Base-by-base conservation (phyloP, 2,797 vertebrate genomes). In the Platyrinchus mystaceus region DNA sequence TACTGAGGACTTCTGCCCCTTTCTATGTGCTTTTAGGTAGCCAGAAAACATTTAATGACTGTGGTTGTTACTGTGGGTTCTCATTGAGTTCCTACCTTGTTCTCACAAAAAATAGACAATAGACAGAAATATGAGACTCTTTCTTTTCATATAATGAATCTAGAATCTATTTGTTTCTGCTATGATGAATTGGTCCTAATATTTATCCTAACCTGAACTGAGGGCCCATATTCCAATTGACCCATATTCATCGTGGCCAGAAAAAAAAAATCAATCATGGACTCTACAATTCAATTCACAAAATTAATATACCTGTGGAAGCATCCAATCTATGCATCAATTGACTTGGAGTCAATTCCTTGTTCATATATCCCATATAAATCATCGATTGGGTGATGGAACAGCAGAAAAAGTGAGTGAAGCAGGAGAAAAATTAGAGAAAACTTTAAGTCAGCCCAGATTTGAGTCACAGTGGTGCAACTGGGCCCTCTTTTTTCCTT, bases 1-100 rank as follows among this genome's bases (percentile, higher is more conserved):
- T 74, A 92, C 56, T 97, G 81, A 95, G 96, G 84, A 36, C 20
- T 87, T 87, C 56, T 89, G 18, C 89, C n/a, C 81, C 94, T 90
- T 96, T 89, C 75, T 87, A 3, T 50, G 43, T 4, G 12, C 55
- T 89, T 96, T 92, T 83, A 34, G 94, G 43, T 27, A 7, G 26
- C 32, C 67, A 96, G 76, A 87, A 96, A 80, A 75, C 53, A 94
- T 66, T 92, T 62, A 1, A 26, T n/a, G 58, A 34, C 74, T 84
- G 26, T 59, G 39, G 66, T 32, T 89, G 19, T 63, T 94, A 66
- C 37, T 82, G 56, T 1, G 3, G 17, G 39, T 83, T 12, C 30
- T 85, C 30, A 37, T 28, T 84, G 75, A 87, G 4, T 58, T 58
- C 17, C 36, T 67, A 30, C 28, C 10, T 84, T 66, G 7, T 58